phyloP scores from a whole-genome alignment of 2,797 vertebrate species.

The Tarsius wallacei region DNA sequence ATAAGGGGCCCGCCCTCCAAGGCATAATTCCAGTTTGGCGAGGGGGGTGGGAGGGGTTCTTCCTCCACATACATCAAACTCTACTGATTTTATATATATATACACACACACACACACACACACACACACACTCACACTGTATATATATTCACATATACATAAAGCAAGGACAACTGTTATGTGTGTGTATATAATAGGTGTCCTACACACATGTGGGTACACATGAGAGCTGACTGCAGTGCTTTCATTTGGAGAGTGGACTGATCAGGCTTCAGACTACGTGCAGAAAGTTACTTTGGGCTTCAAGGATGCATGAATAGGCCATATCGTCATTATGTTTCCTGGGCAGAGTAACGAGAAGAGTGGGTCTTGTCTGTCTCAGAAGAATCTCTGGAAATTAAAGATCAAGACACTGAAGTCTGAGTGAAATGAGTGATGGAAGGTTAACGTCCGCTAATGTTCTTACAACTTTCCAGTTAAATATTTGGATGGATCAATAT shows the following conservation, averaged over 20 bases:
- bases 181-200: background rate
- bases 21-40: no score
- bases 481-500: conserved; percentile 45
- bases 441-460: background rate
- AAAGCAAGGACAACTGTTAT: background rate
- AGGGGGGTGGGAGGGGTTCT: no score
- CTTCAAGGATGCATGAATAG: background rate
- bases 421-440: conserved; percentile 4
- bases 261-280: background rate
- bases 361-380: background rate
- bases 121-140: no score
- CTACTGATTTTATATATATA: background rate
- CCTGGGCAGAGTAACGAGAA: background rate
- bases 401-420: background rate
- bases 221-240: background rate
- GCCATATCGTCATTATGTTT: conserved; percentile 4
- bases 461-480: conserved; percentile 38
- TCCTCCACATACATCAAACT: background rate
- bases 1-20: no score
- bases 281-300: background rate
- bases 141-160: background rate
- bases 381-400: conserved; percentile 60
- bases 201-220: background rate
- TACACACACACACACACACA: no score
- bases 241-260: background rate